phyloP scores from a whole-genome alignment of 2,888 invertebrate genomes.

The Acrocyrtus sp. region DNA sequence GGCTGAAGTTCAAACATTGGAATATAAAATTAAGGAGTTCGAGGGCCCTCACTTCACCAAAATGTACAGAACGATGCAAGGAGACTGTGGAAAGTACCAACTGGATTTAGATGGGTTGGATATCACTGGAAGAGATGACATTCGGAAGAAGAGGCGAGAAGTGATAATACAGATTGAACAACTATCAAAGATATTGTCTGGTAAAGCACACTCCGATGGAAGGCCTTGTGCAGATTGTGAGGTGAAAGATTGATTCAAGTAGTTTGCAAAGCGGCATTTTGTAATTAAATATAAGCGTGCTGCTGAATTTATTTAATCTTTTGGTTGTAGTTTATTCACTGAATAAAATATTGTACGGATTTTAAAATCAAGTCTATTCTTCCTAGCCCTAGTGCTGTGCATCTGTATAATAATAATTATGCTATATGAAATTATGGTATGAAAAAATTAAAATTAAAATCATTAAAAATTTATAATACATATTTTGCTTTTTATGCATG shows the following conservation, averaged over 20 bases:
- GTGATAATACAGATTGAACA: not conserved
- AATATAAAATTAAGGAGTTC: not conserved
- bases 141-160: conserved; percentile 5
- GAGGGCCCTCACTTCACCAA: conserved; percentile 24
- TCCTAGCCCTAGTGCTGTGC: no score
- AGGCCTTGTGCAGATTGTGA: conserved; percentile 21
- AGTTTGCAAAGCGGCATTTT: no score
- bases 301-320: no score
- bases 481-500: no score
- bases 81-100: conserved; percentile 11
- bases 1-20: not conserved
- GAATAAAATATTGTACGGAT: no score
- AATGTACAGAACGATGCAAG: conserved; percentile 13
- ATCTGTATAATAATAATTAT: no score
- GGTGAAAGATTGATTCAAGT: not conserved
- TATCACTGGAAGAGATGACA: conserved; percentile 9
- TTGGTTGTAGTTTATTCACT: not conserved
- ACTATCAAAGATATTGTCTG: not conserved
- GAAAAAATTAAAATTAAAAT: no score
- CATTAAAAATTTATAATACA: no score
- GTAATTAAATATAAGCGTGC: no score
- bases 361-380: no score
- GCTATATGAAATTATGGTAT: no score
- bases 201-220: conserved; percentile 6
- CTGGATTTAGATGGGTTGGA: conserved; percentile 13